These are phyloP conservation scores for Pristiophorus japonicus DNA, from an alignment of 2,113 vertebrate species.

Conservation along the genomic window DNA sequence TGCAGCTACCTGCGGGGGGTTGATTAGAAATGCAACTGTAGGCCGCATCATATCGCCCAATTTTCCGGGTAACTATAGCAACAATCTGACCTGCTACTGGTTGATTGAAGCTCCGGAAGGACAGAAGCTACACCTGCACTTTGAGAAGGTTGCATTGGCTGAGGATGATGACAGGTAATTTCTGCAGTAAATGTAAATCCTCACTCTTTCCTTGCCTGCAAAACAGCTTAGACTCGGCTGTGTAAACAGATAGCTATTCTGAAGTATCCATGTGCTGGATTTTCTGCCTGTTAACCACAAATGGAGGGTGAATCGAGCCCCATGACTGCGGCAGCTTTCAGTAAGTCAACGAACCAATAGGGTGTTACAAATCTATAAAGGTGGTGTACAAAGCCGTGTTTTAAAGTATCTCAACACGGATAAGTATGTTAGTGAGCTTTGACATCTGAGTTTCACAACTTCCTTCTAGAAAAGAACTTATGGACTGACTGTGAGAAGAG, in stretches of 20 bases:
- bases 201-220: background rate
- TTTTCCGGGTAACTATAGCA: slow-evolving; percentile 95
- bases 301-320: background rate
- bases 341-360: background rate
- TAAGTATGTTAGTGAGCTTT: too few species aligned
- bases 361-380: background rate
- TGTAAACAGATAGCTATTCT: background rate
- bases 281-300: background rate
- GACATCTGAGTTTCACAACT: too few species aligned
- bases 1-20: slow-evolving; percentile 79
- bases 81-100: slow-evolving; percentile 96
- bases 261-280: background rate
- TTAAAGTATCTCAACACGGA: background rate
- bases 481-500: background rate
- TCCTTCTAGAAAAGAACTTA: background rate
- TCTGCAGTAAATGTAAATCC: background rate
- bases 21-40: slow-evolving; percentile 78
- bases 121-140: slow-evolving; percentile 85
- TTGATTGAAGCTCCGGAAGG: slow-evolving; percentile 76
- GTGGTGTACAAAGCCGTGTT: background rate
- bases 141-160: slow-evolving; percentile 92
- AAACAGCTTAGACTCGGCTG: background rate
- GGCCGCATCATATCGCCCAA: slow-evolving; percentile 85
- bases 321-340: background rate
- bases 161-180: slow-evolving; percentile 93